Base-by-base conservation (phyloP, 2,888 invertebrate species). In the Spatulosminthurus flaviceps region DNA sequence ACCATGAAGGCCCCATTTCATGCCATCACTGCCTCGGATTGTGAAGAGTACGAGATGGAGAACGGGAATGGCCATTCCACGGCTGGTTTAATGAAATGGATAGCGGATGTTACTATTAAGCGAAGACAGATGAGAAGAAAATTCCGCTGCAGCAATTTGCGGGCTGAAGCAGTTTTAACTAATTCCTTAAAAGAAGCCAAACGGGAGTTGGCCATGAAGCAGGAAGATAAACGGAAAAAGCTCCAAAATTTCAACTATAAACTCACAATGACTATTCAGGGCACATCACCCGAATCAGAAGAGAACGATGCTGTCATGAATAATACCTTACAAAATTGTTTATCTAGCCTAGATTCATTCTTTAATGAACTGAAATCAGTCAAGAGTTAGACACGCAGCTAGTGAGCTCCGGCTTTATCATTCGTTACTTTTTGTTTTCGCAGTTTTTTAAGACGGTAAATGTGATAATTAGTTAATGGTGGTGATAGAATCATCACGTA, bases 291-390 rank as follows among this genome's bases (percentile, higher is more conserved):
- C 7, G 28, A 72, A 19, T 19, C 22, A n/a, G 29, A 24, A 11
- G 61, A 34, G 28, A 61, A 75, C 16, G 75, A 72, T 72, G 21
- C 41, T 1, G 71, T 41, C 22, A 28, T 51, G 34, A 83, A 84
- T 72, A 83, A 81, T 21, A 79, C 82, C n/a, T 76, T 84, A 13
- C 77, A 83, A 77, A 82, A 76, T 34, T 84, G 83, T 79, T 77
- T 84, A 64, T 80, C 81, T 41, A 84, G 83, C 73, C 78, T 84
- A 77, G 84, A 84, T 60, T 82, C 82, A 29, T 84, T 84, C 77
- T 84, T 84, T 72, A 81, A 83, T 67, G 82, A 82, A 73, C 80
- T 84, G 70, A 84, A 83, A 79, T 80, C 82, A 42, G 78, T 84
- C 61, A 84, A 83, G 74, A 81, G 82, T 7, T 81, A 80, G 61